Conservation (phyloP, 2,888 invertebrate species). For the Abrostola tripartita region DNA sequence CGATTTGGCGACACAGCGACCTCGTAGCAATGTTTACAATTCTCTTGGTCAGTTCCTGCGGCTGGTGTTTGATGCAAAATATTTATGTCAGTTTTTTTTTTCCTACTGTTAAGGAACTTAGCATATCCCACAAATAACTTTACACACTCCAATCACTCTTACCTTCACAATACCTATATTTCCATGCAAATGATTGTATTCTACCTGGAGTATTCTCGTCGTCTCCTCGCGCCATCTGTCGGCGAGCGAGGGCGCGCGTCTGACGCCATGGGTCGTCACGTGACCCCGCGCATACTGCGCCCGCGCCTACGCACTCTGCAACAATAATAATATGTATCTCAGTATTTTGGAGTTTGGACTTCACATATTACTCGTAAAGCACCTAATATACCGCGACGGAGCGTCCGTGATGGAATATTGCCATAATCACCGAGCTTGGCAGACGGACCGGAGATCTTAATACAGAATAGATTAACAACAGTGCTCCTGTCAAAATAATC, state of each 20-base stretch:
- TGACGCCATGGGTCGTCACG: constrained; percentile 80
- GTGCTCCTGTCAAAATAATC: neutral
- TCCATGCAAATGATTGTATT: neutral
- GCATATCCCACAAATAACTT: neutral
- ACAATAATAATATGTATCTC: constrained; percentile 56
- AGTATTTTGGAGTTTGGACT: constrained; percentile 9
- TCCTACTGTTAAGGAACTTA: neutral
- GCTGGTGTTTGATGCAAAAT: constrained; percentile 41
- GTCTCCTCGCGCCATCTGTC: constrained; percentile 83
- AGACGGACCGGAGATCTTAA: neutral
- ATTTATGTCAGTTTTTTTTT: constrained; percentile 13
- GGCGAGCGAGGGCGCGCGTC: constrained; percentile 81
- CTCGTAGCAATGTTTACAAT: constrained; percentile 85
- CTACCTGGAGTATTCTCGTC: constrained; percentile 81
- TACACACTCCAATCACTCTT: neutral
- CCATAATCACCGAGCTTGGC: constrained; percentile 2
- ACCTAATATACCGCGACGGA: constrained; percentile 18
- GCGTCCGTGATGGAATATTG: constrained; percentile 1
- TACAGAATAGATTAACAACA: neutral
- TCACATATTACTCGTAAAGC: neutral
- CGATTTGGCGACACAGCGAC: constrained; percentile 82
- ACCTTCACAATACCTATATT: neutral
- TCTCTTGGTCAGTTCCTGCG: constrained; percentile 70
- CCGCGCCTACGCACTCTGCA: constrained; percentile 68
- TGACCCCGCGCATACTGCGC: constrained; percentile 80